Percentiles rank a stretch among this genome's conserved stretches.
phyloP scores from a whole-genome alignment of 2,888 invertebrate genomes.

The Arrhopalites spinosus region DNA sequence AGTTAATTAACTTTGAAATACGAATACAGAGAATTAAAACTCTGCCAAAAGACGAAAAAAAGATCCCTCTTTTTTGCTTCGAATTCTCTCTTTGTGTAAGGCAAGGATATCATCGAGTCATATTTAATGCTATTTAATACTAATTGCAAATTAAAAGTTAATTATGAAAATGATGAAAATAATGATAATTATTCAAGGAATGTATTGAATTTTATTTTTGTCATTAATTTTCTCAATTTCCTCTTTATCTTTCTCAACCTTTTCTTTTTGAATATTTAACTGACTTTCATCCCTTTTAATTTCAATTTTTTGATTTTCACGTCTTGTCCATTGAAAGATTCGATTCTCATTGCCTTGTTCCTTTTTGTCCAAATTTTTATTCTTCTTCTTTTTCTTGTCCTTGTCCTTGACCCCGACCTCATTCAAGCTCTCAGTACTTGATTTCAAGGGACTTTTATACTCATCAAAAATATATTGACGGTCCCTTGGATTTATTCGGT shows the following conservation, averaged over 20 bases:
- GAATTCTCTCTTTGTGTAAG: no score
- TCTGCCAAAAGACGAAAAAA: no score
- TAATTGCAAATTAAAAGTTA: no score
- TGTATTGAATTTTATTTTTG: no score
- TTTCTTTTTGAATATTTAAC: neutral
- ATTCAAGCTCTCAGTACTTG: neutral
- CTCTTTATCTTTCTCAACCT: neutral
- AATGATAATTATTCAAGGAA: no score
- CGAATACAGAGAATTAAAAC: no score
- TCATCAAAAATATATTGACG: conserved; percentile 26
- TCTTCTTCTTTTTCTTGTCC: neutral
- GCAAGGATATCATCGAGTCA: no score
- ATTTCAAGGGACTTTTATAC: conserved; percentile 11
- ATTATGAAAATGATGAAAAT: no score
- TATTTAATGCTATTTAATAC: no score
- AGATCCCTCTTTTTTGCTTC: no score
- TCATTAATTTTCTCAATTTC: neutral
- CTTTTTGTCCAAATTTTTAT: neutral
- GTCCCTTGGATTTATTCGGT: conserved; percentile 20
- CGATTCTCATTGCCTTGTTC: neutral
- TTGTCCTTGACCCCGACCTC: no score
- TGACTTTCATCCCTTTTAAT: neutral
- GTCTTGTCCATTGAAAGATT: neutral
- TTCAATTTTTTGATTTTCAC: neutral
- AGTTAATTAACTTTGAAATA: no score